A percentile compares a stretch with the other conserved stretches of the same genome.
phyloP scores from a whole-genome alignment of 1,140 invertebrate species.

The Anoplolepis gracilipes region DNA sequence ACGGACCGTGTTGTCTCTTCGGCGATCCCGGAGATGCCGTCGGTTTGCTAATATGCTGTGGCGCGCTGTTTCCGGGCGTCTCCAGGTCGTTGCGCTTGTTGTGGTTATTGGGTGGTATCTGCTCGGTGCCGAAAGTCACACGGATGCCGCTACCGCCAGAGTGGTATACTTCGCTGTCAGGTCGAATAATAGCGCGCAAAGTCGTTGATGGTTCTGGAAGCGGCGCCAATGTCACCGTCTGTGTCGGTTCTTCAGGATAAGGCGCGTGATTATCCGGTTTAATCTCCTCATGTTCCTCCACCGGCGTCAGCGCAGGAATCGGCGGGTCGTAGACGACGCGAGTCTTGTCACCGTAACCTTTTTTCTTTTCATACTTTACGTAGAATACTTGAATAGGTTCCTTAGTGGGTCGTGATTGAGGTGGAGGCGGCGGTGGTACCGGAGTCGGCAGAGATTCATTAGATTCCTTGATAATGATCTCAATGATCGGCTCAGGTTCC shows the following conservation, averaged over 20 bases:
- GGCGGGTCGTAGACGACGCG: constrained; percentile 92
- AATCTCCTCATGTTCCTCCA: constrained; percentile 87
- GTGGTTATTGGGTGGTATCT: constrained; percentile 83
- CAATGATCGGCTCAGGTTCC: constrained; percentile 95
- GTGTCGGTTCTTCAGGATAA: constrained; percentile 82
- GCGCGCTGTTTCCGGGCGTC: constrained; percentile 79
- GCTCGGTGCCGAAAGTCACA: constrained; percentile 91
- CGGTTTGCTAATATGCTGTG: constrained; percentile 60
- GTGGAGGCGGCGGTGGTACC: constrained; percentile 85
- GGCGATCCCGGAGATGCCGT: constrained; percentile 74
- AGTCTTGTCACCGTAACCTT: constrained; percentile 87
- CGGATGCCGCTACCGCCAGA: constrained; percentile 90
- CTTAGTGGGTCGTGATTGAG: constrained; percentile 88
- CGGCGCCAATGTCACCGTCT: constrained; percentile 72
- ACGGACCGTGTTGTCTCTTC: constrained; percentile 83
- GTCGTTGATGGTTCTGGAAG: constrained; percentile 88
- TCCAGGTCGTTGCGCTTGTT: constrained; percentile 84
- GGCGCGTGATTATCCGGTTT: constrained; percentile 82
- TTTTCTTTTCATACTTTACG: constrained; percentile 94
- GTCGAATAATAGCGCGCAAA: constrained; percentile 92
- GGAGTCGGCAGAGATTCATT: constrained; percentile 92
- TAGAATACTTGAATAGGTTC: constrained; percentile 96
- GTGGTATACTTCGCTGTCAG: constrained; percentile 93
- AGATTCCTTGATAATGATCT: constrained; percentile 96
- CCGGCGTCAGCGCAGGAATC: constrained; percentile 90